Evolutionary conservation across 2,797 vertebrate genomes (phyloP).

Genomic region (Oreortyx pictus): DNA sequence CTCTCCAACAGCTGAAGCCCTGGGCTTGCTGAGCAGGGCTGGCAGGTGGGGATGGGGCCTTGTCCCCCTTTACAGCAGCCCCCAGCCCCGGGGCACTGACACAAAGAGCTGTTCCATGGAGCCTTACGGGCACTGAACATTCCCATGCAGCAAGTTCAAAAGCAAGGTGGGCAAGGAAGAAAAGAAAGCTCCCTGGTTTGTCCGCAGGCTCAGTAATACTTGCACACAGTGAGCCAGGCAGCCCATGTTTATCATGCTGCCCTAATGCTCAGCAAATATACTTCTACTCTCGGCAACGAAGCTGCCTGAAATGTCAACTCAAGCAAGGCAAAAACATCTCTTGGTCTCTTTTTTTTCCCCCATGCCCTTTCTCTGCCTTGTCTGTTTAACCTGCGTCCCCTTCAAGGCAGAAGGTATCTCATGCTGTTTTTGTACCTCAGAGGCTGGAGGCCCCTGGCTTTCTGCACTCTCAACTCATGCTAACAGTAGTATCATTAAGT

Average conservation of each 20-base stretch:
- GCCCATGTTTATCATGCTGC: not conserved
- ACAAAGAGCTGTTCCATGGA: not conserved
- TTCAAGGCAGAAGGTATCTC: not conserved
- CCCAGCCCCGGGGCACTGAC: not conserved
- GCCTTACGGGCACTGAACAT: not conserved
- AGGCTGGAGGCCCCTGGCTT: not conserved
- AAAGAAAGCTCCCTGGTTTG: not conserved
- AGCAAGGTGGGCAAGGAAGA: not conserved
- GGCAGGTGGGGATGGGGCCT: fast-evolving
- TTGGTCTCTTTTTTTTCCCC: not conserved
- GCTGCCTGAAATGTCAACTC: constrained; percentile 14
- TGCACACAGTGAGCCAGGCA: not conserved
- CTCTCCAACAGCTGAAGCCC: not conserved
- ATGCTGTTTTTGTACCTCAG: not conserved
- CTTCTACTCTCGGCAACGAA: not conserved
- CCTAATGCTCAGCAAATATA: constrained; percentile 24
- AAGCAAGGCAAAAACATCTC: not conserved
- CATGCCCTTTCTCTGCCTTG: not conserved
- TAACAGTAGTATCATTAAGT: not conserved
- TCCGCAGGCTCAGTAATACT: not conserved
- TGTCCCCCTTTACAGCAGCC: not conserved
- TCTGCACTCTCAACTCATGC: not conserved
- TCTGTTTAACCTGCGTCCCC: not conserved
- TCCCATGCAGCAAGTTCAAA: not conserved
- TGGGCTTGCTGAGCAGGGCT: fast-evolving